Conservation (phyloP, 2,113 vertebrate genomes). For the Thinocorus orbignyianus region DNA sequence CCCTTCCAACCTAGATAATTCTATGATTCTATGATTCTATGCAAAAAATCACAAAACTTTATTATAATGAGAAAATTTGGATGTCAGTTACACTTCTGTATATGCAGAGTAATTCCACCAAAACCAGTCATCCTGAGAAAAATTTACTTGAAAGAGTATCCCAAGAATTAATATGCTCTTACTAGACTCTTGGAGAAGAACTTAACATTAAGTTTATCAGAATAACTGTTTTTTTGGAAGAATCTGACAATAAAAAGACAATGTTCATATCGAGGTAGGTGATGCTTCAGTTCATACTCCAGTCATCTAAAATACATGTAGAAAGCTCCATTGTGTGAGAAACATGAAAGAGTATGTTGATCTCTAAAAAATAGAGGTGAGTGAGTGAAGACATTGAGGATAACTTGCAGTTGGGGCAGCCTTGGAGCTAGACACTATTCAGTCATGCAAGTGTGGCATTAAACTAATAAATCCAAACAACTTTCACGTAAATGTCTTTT, state of each 20-base stretch:
- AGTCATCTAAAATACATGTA: background rate
- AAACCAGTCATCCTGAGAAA: background rate
- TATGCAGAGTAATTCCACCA: background rate
- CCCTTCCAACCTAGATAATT: too few relatives aligned
- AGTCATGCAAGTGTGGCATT: background rate
- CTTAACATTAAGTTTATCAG: background rate
- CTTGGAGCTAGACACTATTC: background rate
- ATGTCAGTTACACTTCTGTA: background rate
- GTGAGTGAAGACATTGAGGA: background rate
- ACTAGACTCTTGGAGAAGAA: background rate
- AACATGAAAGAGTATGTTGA: background rate
- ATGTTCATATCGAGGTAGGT: background rate
- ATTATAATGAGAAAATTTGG: background rate
- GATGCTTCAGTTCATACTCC: background rate
- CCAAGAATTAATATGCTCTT: background rate
- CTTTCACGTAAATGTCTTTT: background rate
- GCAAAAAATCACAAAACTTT: background rate
- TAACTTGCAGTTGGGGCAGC: background rate
- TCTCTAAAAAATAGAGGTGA: background rate
- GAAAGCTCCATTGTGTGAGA: background rate
- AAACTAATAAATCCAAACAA: background rate
- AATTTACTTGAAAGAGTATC: background rate
- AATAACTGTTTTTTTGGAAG: background rate
- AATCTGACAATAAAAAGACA: background rate
- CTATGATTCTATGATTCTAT: too few relatives aligned